Percentiles rank a stretch among this genome's conserved stretches.
phyloP scores from a whole-genome alignment of 2,888 invertebrate genomes.

The Drosophila stalkeri region DNA sequence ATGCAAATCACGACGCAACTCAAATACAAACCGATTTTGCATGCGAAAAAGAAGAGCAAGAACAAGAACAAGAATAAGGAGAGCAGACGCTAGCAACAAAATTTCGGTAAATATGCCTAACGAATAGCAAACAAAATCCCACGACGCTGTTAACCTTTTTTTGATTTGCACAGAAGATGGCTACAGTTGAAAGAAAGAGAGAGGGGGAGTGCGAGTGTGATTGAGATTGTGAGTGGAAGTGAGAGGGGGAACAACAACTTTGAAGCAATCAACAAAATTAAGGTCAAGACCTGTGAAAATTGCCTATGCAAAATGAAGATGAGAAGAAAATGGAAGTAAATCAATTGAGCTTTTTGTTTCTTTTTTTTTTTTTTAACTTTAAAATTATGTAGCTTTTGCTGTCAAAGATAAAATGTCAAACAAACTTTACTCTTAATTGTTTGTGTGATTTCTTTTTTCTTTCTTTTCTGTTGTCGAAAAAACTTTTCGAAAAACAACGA shows the following conservation, averaged over 20 bases:
- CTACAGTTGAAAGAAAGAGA: slow-evolving; percentile 16
- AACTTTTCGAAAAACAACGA: slow-evolving; percentile 32
- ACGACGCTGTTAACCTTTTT: slow-evolving; percentile 70
- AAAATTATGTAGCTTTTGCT: slow-evolving; percentile 11
- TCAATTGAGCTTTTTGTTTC: slow-evolving; percentile 13
- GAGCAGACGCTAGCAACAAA: slow-evolving; percentile 26
- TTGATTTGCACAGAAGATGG: slow-evolving; percentile 23
- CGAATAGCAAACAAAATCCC: slow-evolving; percentile 78
- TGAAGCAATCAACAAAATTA: slow-evolving; percentile 51
- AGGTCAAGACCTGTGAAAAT: slow-evolving; percentile 33
- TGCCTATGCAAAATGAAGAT: slow-evolving; percentile 16
- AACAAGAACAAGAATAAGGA: background rate
- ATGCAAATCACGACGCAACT: slow-evolving; percentile 65
- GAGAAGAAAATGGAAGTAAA: background rate
- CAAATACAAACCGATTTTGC: slow-evolving; percentile 76
- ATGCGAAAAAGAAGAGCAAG: slow-evolving; percentile 53
- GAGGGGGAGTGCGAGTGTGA: background rate
- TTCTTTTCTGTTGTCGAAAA: slow-evolving; percentile 17
- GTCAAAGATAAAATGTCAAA: slow-evolving; percentile 30
- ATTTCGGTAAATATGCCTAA: slow-evolving; percentile 75
- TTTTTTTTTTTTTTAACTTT: background rate
- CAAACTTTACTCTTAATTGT: slow-evolving; percentile 17
- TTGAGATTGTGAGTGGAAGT: background rate
- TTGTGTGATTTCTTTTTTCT: slow-evolving; percentile 28
- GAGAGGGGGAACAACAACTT: slow-evolving; percentile 2